Evolutionary conservation across 30 jellyfish, hydroid and myxozoan species (phyloP).

Genomic region (Aurelia aurita complex sp. Pacific): DNA sequence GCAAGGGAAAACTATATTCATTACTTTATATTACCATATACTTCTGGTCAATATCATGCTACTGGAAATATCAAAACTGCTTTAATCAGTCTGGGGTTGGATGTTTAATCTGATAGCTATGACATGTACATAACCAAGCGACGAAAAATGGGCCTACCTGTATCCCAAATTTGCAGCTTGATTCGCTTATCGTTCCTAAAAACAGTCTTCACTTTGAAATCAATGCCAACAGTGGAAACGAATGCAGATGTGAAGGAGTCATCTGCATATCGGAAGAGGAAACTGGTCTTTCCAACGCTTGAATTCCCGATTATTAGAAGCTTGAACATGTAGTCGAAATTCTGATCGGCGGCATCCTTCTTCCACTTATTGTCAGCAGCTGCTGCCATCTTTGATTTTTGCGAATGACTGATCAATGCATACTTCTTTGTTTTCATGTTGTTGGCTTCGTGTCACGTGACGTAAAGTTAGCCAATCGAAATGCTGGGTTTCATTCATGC

Average conservation of each 20-base stretch:
- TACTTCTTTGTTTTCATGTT: conserved; percentile 23
- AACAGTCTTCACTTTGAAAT: conserved; percentile 95
- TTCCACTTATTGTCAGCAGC: conserved; percentile 92
- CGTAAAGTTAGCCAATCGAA: conserved; percentile 13
- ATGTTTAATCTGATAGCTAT: too few relatives aligned
- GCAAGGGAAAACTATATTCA: too few relatives aligned
- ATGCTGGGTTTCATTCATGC: background rate
- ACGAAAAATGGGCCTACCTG: conserved; percentile 54
- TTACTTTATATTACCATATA: too few relatives aligned
- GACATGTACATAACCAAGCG: too few relatives aligned
- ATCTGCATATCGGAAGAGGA: conserved; percentile 92
- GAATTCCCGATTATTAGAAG: conserved; percentile 92
- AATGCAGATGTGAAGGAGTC: conserved; percentile 98
- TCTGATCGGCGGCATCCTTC: conserved; percentile 99
- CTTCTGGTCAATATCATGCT: too few relatives aligned
- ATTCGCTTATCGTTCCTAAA: conserved; percentile 93
- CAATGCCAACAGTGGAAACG: conserved; percentile 98
- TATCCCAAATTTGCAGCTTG: conserved; percentile 98
- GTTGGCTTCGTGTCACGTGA: conserved; percentile 41
- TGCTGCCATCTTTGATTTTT: conserved; percentile 83
- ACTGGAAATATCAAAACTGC: too few relatives aligned
- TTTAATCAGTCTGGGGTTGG: too few relatives aligned
- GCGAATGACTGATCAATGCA: conserved; percentile 45
- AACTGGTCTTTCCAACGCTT: conserved; percentile 97
- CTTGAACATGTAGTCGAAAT: conserved; percentile 96